Percentiles rank a stretch among this genome's conserved stretches.
Conservation (phyloP, 1,140 invertebrate species). For the Luehdorfia chinensis region DNA sequence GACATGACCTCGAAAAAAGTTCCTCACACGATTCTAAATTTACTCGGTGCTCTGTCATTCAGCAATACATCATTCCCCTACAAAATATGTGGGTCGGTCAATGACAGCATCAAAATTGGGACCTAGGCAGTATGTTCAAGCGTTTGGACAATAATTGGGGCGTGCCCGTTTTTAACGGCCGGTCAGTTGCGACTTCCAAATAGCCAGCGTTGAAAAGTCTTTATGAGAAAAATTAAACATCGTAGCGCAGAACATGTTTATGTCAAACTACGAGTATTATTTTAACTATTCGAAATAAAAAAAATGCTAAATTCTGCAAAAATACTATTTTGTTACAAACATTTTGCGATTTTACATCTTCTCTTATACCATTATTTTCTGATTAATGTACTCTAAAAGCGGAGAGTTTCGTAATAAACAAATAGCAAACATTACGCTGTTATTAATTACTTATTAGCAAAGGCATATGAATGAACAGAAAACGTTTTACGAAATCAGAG, state of each 20-base stretch:
- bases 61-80: slow-evolving; percentile 52
- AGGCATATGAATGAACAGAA: slow-evolving; percentile 18
- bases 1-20: slow-evolving; percentile 59
- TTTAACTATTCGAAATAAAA: neutral
- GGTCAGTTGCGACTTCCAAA: slow-evolving; percentile 20
- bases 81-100: slow-evolving; percentile 66
- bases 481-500: slow-evolving; percentile 37
- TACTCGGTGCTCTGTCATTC: slow-evolving; percentile 54
- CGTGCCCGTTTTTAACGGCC: slow-evolving; percentile 26
- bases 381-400: no score
- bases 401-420: neutral
- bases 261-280: neutral
- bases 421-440: neutral
- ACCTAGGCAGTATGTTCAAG: slow-evolving; percentile 31
- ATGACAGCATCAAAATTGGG: slow-evolving; percentile 47
- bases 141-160: slow-evolving; percentile 39
- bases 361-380: no score
- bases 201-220: slow-evolving; percentile 20
- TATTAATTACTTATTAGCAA: neutral
- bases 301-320: no score
- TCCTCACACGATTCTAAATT: slow-evolving; percentile 56
- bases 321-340: no score
- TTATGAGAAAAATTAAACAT: slow-evolving; percentile 7
- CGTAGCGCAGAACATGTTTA: neutral
- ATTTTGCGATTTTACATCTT: no score